These are phyloP conservation scores for Noturus placidus DNA, from an alignment of 2,113 vertebrate species.

Conservation along the genomic window DNA sequence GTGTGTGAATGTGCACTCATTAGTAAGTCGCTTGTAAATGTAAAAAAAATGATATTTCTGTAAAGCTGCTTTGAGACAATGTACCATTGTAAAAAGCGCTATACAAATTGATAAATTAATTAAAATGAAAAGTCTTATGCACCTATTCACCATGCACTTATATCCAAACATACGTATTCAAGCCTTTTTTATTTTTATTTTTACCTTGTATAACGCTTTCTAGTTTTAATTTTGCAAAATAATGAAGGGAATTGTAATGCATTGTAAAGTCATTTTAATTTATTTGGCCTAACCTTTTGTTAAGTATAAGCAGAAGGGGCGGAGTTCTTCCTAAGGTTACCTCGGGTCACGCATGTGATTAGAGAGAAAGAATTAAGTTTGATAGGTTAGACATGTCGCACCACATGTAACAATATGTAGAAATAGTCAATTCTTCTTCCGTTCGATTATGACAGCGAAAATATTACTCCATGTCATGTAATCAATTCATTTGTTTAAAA, in stretches of 20 bases:
- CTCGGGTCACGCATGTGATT: neutral
- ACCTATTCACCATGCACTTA: neutral
- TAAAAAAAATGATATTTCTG: too few species aligned
- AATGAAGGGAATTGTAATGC: neutral
- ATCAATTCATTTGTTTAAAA: neutral
- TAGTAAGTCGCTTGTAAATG: too few species aligned
- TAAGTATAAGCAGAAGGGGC: neutral
- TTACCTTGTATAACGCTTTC: neutral
- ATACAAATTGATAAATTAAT: too few species aligned
- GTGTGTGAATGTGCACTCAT: too few species aligned
- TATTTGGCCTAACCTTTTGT: neutral
- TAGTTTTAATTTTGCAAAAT: neutral
- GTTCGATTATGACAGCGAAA: neutral
- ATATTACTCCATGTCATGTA: neutral
- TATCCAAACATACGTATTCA: neutral
- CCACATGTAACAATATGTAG: neutral
- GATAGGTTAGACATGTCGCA: neutral
- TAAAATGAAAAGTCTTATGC: neutral
- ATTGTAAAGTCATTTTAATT: too few species aligned
- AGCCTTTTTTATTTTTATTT: too few species aligned
- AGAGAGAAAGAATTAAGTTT: neutral
- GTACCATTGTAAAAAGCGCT: too few species aligned
- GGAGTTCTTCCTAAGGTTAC: neutral
- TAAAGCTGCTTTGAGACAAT: too few species aligned
- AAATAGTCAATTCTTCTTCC: conserved; percentile 4